Evolutionary conservation across 2,888 invertebrate genomes (phyloP), one percentile per base, ranked within the genome.

Genomic region (Cetonia aurata): DNA sequence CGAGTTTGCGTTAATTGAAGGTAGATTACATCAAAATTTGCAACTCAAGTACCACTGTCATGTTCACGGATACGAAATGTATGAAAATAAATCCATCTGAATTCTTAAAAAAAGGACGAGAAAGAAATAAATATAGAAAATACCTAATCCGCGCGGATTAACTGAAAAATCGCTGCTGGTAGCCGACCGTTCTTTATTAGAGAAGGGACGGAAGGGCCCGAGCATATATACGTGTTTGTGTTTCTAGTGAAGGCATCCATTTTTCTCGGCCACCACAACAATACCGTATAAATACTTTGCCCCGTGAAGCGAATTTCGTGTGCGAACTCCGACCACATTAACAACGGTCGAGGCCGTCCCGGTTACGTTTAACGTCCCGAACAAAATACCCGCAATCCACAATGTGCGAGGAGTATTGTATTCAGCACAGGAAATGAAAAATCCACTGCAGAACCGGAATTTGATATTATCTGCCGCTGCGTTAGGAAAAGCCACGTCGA

Each of bases 351-450:
- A 59, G 69, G 69, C 46, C 31, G 31, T 48, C 46, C 46, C 31
- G 48, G 69, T 25, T 25, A 25, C 52, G 69, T 31, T 67, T 55
- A 67, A 62, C 67, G 73, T 46, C 70, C 48, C 67, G 73, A 74
- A 74, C 77, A 78, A 79, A 79, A 77, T 76, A 73, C 74, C 75
- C 71, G 71, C 77, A 75, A 77, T 79, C 76, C 77, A 75, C 76
- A 77, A 77, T 77, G 77, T 75, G 76, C 69, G 46, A 46, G 9
- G 12, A 25, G 67, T 74, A 76, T 75, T 75, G 77, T 76, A 79
- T 79, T 78, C 75, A 72, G 73, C 60, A 73, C 75, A 76, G 79
- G 79, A 80, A 80, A 80, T 80, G 80, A 79, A 78, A 79, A 79
- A 77, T 78, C 77, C 77, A 75, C 73, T 70, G 71, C 75, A 74